phyloP scores from a whole-genome alignment of 2,797 vertebrate species.

The Taeniopygia guttata region DNA sequence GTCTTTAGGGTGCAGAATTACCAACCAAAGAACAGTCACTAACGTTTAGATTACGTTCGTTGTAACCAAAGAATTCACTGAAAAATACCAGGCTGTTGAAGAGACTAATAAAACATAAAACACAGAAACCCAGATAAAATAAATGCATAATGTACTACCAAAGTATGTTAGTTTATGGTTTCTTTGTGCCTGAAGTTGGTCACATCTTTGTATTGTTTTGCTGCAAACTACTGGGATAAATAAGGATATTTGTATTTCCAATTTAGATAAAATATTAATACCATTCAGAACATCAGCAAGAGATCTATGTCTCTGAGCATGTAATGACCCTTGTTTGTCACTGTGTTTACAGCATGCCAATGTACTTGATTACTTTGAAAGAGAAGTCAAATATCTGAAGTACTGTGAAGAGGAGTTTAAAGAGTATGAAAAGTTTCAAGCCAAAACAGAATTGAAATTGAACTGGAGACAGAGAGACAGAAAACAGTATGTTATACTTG shows the following conservation, averaged over 20 bases:
- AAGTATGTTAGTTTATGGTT: not conserved
- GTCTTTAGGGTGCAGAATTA: not conserved
- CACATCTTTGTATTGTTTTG: not conserved
- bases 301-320: not conserved
- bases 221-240: not conserved
- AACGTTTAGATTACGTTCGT: not conserved
- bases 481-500: conserved; percentile 65
- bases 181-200: not conserved
- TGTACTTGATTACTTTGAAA: conserved; percentile 81
- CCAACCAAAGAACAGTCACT: not conserved
- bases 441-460: conserved; percentile 61
- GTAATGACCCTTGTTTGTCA: not conserved
- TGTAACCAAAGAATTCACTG: not conserved
- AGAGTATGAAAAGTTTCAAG: conserved; percentile 59
- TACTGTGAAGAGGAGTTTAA: conserved; percentile 67
- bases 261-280: not conserved
- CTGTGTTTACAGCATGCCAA: conserved; percentile 70
- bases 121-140: not conserved
- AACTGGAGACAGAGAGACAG: conserved; percentile 60
- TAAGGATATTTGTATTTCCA: not conserved
- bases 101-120: not conserved
- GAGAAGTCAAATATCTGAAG: conserved; percentile 80
- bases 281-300: not conserved
- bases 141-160: not conserved
- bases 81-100: not conserved